phyloP scores from a whole-genome alignment of 2,113 vertebrate species.

The Marcusenius ussheri region DNA sequence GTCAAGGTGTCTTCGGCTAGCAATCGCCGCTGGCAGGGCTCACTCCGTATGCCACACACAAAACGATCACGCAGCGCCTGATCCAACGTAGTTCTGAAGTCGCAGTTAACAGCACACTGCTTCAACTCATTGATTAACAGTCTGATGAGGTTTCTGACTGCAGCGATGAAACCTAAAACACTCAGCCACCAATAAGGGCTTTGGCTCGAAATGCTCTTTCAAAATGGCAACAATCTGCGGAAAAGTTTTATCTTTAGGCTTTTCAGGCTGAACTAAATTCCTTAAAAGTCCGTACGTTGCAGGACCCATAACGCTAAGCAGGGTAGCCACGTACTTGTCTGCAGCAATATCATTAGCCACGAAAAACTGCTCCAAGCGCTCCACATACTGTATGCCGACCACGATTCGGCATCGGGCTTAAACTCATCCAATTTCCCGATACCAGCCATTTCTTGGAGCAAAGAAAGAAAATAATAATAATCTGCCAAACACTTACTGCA shows the following conservation, averaged over 20 bases:
- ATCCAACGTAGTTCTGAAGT: conserved; percentile 1
- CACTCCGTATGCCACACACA: conserved; percentile 15
- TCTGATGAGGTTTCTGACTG: conserved; percentile 13
- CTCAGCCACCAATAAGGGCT: conserved; percentile 20
- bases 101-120: conserved; percentile 21
- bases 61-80: conserved; percentile 19
- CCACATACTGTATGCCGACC: conserved; percentile 13
- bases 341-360: conserved; percentile 19
- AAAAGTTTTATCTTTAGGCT: conserved; percentile 28
- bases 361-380: conserved; percentile 23
- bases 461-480: too few species aligned
- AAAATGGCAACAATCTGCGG: conserved; percentile 22
- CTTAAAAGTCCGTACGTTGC: conserved; percentile 25
- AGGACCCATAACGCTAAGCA: conserved; percentile 26
- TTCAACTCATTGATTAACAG: conserved; percentile 11
- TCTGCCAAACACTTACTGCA: not conserved
- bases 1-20: conserved; percentile 17
- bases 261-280: conserved; percentile 21
- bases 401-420: not conserved
- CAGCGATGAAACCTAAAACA: conserved; percentile 18
- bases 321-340: not conserved
- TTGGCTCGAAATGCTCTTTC: conserved; percentile 23
- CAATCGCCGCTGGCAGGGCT: conserved; percentile 23
- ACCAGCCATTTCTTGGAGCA: not conserved
- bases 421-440: conserved; percentile 12